Base-by-base conservation (phyloP, 2,888 invertebrate species). In the Oxyscelio sp. region DNA sequence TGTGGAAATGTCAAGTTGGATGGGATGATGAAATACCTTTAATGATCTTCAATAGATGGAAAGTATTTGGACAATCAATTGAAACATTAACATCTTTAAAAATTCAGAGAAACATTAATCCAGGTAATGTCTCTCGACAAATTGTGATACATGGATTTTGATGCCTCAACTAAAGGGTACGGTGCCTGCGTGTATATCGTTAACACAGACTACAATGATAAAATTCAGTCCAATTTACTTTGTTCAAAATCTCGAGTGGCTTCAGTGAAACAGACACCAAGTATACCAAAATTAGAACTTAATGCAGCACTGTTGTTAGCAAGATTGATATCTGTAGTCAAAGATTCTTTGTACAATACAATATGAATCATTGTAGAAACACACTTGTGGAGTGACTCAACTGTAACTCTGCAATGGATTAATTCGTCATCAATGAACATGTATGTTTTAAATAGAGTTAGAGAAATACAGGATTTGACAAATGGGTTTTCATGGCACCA, bases 231-330 rank as follows among this genome's bases (percentile, higher is more conserved):
- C 0, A 58, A 73, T 2, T 65, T 87, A 5, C 13, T 83, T 0
- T 87, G 87, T 13, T 56, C 85, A 1, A 85, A 87, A 38, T 85
- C 87, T 4, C 43, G 81, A 48, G 87, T 71, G 11, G 71, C 71
- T 4, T 45, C 71, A 4, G 17, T 70, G 6, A 56, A 45, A 11
- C 2, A 22, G 2, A 4, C 19, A 11, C 11, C 45, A 6, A 63
- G 65, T 5, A 38, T 80, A 17, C 65, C 58, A 13, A 38, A 58
- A 8, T 15, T 65, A 4, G 80, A 80, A 56, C 48, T 80, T 22
- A 63, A 48, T 15, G 73, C 70, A 1, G 80, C 58, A 24, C 24
- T 52, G 52, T n/a, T 52, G 13, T 52, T 52, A 24, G 22, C 24
- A 3, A 52, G 52, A 3, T 34, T 80, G 5, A 48, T 59, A 8